A percentile compares a stretch with the other conserved stretches of the same genome.
These are phyloP conservation scores for Arctia plantaginis DNA, from an alignment of 2,888 invertebrate genomes.

Conservation along the genomic window DNA sequence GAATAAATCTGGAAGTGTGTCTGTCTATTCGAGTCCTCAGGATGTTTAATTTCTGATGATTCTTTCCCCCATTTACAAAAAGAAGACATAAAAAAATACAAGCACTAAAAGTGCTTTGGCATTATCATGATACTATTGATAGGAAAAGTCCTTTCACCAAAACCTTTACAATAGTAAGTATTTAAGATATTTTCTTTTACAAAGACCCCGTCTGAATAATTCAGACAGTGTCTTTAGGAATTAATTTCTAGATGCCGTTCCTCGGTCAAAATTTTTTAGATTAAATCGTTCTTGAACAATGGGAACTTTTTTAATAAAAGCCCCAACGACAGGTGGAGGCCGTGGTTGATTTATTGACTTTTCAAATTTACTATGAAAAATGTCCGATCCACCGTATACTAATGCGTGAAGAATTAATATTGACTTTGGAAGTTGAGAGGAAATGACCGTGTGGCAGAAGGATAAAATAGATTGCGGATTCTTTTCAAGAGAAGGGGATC, in stretches of 20 bases:
- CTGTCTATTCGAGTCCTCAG: neutral
- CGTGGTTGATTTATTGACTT: conserved; percentile 73
- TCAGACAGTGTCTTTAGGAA: conserved; percentile 43
- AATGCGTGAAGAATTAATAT: conserved; percentile 46
- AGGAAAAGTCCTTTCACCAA: neutral
- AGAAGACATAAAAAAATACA: neutral
- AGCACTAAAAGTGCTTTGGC: neutral
- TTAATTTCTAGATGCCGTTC: conserved; percentile 55
- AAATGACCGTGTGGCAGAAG: conserved; percentile 14
- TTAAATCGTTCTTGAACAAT: conserved; percentile 67
- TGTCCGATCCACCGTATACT: conserved; percentile 50
- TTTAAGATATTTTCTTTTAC: conserved; percentile 20
- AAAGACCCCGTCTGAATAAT: conserved; percentile 37
- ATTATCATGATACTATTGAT: neutral
- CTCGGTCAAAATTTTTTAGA: conserved; percentile 63
- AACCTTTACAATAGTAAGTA: conserved; percentile 19
- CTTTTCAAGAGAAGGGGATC: neutral
- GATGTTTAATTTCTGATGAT: neutral
- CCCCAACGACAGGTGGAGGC: conserved; percentile 70
- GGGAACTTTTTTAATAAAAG: conserved; percentile 81
- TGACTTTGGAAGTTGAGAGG: conserved; percentile 20
- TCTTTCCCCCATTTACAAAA: neutral
- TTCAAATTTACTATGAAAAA: conserved; percentile 63
- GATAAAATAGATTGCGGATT: conserved; percentile 5
- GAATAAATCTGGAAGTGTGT: neutral